A percentile compares a stretch with the other conserved stretches of the same genome.
Conservation (phyloP, 2,797 vertebrate species). For the Scarus forsteni region DNA sequence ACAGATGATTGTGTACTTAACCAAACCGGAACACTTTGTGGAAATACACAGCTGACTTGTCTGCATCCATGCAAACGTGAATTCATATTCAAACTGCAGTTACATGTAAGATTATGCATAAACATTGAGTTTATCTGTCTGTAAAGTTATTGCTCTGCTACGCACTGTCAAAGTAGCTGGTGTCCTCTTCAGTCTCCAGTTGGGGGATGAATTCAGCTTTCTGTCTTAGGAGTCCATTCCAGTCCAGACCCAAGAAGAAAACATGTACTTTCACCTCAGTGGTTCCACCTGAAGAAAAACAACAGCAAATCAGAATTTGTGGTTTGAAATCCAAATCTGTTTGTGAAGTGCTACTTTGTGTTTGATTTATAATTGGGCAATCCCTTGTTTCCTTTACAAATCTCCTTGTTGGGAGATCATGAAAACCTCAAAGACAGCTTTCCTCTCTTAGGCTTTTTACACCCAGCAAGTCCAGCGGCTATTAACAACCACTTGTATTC, state of each 20-base stretch:
- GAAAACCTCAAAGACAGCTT: too few relatives aligned
- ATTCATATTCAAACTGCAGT: not conserved
- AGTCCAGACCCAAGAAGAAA: constrained; percentile 92
- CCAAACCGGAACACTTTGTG: too few relatives aligned
- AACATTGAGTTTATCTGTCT: not conserved
- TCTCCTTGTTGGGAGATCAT: too few relatives aligned
- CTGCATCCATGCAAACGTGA: not conserved
- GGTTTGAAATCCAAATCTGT: not conserved
- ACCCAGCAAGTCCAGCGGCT: not conserved
- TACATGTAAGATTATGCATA: not conserved
- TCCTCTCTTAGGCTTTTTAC: too few relatives aligned
- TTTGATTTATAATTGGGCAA: too few relatives aligned
- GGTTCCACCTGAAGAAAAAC: constrained; percentile 83
- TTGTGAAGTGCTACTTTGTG: too few relatives aligned
- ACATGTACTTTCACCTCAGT: constrained; percentile 91
- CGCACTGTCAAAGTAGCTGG: constrained; percentile 96
- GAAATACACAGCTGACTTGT: too few relatives aligned
- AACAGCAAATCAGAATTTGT: constrained; percentile 10
- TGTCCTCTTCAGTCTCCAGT: constrained; percentile 92
- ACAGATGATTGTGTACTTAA: too few relatives aligned
- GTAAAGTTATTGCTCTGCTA: not conserved
- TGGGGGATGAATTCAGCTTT: constrained; percentile 96
- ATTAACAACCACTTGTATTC: not conserved
- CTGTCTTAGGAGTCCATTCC: constrained; percentile 92
- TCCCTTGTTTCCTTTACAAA: too few relatives aligned